A percentile compares a stretch with the other conserved stretches of the same genome.
These are phyloP conservation scores for Colletes collaris DNA, from an alignment of 2,888 invertebrate species.

Conservation along the genomic window DNA sequence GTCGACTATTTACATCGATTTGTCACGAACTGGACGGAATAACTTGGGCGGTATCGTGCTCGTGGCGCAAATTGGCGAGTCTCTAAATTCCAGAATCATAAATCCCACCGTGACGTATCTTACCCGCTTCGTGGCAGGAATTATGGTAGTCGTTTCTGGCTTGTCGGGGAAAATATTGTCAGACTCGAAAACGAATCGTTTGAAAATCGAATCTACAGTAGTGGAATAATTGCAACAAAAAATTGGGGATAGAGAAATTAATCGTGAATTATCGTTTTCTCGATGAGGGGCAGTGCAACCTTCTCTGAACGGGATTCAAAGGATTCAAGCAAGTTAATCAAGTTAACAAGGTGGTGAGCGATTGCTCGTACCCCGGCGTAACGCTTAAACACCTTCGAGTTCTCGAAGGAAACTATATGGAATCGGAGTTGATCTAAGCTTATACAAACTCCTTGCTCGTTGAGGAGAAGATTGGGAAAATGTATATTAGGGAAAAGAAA, in stretches of 20 bases:
- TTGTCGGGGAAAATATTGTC: neutral
- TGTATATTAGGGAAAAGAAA: too few relatives aligned
- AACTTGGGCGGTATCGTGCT: neutral
- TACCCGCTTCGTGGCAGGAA: conserved; percentile 11
- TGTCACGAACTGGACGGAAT: neutral
- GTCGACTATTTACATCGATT: neutral
- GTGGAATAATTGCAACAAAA: neutral
- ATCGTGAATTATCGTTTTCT: too few relatives aligned
- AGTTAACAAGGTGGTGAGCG: too few relatives aligned
- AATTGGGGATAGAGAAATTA: neutral
- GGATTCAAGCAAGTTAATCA: neutral
- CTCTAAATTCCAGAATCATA: conserved; percentile 3
- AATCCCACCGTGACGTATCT: conserved; percentile 6
- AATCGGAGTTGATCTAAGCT: too few relatives aligned
- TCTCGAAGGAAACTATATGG: too few relatives aligned
- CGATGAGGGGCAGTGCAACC: neutral
- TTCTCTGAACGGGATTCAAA: neutral
- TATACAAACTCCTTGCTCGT: too few relatives aligned
- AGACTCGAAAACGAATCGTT: too few relatives aligned
- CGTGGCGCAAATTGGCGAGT: neutral
- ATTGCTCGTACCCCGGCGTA: too few relatives aligned
- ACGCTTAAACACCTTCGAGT: too few relatives aligned
- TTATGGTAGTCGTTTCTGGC: neutral
- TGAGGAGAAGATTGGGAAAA: too few relatives aligned
- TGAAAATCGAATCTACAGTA: neutral